Percentiles rank a stretch among this genome's conserved stretches.
Evolutionary conservation across 2,797 vertebrate species (phyloP).

Genomic region (Lepilemur ruficaudatus): DNA sequence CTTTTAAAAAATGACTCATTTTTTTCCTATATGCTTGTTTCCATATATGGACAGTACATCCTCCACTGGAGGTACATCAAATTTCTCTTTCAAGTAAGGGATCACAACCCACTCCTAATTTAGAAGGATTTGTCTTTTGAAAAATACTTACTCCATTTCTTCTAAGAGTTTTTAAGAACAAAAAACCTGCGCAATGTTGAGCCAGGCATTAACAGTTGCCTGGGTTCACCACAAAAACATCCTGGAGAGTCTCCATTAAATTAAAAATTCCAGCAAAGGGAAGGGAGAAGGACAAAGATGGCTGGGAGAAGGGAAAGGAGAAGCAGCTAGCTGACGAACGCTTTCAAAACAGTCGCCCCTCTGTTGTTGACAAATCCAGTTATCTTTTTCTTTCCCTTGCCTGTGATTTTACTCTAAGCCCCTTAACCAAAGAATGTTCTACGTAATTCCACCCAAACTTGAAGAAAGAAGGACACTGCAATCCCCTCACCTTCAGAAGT

Average conservation of each 20-base stretch:
- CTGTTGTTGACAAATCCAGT: not conserved
- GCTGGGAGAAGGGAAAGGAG: not conserved
- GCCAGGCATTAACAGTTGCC: not conserved
- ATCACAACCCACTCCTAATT: not conserved
- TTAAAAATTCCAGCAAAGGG: not conserved
- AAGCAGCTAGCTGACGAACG: not conserved
- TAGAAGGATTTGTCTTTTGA: not conserved
- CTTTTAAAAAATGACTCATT: not conserved
- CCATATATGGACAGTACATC: not conserved
- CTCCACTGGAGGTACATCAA: not conserved
- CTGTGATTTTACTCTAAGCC: not conserved
- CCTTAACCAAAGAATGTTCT: not conserved
- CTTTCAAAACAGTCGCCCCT: not conserved
- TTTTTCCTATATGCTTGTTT: not conserved
- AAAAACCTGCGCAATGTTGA: not conserved
- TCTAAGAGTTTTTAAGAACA: slow-evolving; percentile 10
- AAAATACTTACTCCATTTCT: not conserved
- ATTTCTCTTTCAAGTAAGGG: slow-evolving; percentile 1
- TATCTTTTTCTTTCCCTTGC: not conserved
- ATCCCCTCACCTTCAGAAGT: not conserved
- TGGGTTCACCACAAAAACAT: not conserved
- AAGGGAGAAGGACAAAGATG: not conserved
- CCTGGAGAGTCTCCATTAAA: not conserved
- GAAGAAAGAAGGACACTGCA: not conserved
- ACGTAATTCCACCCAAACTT: not conserved